Percentiles rank a stretch among this genome's conserved stretches.
Conservation (phyloP, 2,797 vertebrate genomes). For the Coregonus suidteri region DNA sequence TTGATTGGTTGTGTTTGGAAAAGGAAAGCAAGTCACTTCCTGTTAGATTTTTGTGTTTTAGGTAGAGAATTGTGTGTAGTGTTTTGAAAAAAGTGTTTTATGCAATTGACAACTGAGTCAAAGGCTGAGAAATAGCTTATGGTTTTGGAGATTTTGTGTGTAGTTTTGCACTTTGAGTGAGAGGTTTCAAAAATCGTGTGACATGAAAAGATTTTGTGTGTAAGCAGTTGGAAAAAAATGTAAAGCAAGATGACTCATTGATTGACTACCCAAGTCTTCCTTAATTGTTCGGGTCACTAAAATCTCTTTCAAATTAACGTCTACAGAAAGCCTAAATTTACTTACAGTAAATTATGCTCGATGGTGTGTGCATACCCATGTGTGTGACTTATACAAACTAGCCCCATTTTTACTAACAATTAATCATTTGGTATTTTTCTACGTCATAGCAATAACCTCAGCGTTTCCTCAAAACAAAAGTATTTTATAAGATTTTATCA, state of each 20-base stretch:
- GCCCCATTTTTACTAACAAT: background rate
- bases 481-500: background rate
- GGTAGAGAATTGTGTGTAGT: too few species aligned
- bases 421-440: background rate
- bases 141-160: too few species aligned
- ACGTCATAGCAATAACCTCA: background rate
- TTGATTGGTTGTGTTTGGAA: too few species aligned
- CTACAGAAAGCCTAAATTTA: background rate
- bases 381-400: background rate
- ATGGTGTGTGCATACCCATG: background rate
- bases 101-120: too few species aligned
- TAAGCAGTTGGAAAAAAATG: too few species aligned
- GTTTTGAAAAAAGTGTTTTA: too few species aligned
- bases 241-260: background rate
- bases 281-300: background rate
- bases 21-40: too few species aligned
- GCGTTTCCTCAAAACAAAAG: background rate
- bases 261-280: background rate
- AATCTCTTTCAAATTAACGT: background rate
- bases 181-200: too few species aligned
- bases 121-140: too few species aligned
- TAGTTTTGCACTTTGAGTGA: too few species aligned
- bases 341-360: background rate
- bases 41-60: too few species aligned
- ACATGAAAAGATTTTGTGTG: too few species aligned